Evolutionary conservation across 2,113 vertebrate genomes (phyloP), one percentile per base, ranked within the genome.

Genomic region (Gila orcuttii): DNA sequence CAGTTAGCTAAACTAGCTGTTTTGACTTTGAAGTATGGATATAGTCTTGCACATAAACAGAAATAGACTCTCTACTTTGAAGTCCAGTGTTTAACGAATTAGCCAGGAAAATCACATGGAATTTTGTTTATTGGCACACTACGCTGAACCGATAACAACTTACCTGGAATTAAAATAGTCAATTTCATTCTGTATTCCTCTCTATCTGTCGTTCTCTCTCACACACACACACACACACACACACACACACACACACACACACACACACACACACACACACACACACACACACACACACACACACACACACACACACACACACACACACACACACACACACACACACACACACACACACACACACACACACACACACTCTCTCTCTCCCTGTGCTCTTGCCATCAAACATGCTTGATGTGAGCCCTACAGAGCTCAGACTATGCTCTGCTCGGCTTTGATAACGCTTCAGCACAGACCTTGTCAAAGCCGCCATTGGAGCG

Each of bases 361-460:
- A 39, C 39, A 39, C 39, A 36, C 42, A 9, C 8, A 42, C 39
- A 36, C 39, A 39, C 39, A 39, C 39, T n/a, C n/a, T n/a, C n/a
- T n/a, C n/a, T 47, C 39, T 82, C 42, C 69, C 23, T 75, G 25
- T 77, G 47, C 55, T 23, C 88, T 88, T 87, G 90, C 91, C 89
- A 91, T 93, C 92, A 93, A 88, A 91, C 88, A 45, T 86, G 85
- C 92, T 93, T 91, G 89, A 93, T 92, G 91, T 84, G 69, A 73
- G 36, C 69, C 69, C 69, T 23, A 73, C 21, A 73, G 21, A 84
- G 87, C 89, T 90, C 83, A 83, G 88, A 88, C 89, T 87, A 52
- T 86, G 88, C 73, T 90, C 90, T 92, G 92, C 74, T 74, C 74
- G 80, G 86, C 91, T 93, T 92, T 93, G 93, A 94, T 93, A 93